Percentiles rank a stretch among this genome's conserved stretches.
Evolutionary conservation across 2,113 vertebrate species (phyloP).

Genomic region (Ailurus styani): DNA sequence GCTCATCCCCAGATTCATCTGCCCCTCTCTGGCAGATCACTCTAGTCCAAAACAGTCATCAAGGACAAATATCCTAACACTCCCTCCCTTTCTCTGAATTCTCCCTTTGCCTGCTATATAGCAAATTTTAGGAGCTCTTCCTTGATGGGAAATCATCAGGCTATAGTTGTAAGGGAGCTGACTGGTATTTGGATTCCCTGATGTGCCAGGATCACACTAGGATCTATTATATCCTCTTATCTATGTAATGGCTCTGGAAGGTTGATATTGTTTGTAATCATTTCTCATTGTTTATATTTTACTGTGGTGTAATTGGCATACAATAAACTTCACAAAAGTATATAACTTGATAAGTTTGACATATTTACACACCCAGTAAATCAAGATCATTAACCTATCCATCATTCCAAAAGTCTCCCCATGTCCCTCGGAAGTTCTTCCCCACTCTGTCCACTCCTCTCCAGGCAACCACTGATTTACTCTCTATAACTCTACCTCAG

Average conservation of each 20-base stretch:
- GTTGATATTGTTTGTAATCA: neutral
- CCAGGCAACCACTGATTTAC: neutral
- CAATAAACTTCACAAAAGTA: neutral
- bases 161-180: neutral
- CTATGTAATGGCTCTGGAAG: neutral
- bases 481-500: neutral
- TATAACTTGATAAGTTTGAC: neutral
- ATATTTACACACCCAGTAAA: neutral
- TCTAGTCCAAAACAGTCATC: neutral
- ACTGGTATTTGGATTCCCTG: neutral
- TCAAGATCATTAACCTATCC: neutral
- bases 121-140: neutral
- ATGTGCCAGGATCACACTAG: neutral
- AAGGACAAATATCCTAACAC: neutral
- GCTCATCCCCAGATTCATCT: neutral
- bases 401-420: neutral
- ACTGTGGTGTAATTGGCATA: neutral
- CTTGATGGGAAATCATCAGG: neutral
- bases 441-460: neutral
- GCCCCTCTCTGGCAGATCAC: neutral
- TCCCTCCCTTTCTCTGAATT: neutral
- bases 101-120: neutral
- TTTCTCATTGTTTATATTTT: neutral
- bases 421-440: neutral
- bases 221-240: neutral